phyloP scores from a whole-genome alignment of 2,888 invertebrate genomes.

The Falcaria lacertinaria region DNA sequence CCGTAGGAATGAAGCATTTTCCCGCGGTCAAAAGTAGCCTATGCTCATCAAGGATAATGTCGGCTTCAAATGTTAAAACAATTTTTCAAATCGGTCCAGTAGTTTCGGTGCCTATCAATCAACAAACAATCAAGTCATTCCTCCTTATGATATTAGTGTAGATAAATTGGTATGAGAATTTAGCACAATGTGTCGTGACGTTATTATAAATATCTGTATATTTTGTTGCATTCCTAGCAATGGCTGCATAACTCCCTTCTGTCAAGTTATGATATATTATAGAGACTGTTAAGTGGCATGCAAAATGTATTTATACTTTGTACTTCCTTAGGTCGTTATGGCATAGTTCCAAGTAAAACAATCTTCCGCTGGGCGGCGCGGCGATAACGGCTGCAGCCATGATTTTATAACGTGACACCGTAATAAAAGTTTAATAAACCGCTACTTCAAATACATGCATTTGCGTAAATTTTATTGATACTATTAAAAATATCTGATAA shows the following conservation, averaged over 20 bases:
- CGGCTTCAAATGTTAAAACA: too few species aligned
- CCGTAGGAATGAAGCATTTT: too few species aligned
- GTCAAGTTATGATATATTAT: slow-evolving; percentile 62
- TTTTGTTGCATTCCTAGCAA: not conserved
- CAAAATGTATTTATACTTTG: slow-evolving; percentile 77
- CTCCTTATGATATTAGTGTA: too few species aligned
- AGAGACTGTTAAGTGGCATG: slow-evolving; percentile 74
- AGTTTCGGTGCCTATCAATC: too few species aligned
- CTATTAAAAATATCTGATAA: not conserved
- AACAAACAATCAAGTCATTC: too few species aligned
- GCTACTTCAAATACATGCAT: slow-evolving; percentile 22
- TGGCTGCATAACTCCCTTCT: slow-evolving; percentile 41
- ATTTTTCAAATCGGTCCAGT: too few species aligned
- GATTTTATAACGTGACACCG: slow-evolving; percentile 63
- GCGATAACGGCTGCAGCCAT: slow-evolving; percentile 58
- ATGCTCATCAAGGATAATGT: too few species aligned
- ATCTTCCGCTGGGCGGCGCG: slow-evolving; percentile 62
- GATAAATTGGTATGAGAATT: too few species aligned
- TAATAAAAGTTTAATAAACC: slow-evolving; percentile 56
- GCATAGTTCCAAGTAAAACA: slow-evolving; percentile 74
- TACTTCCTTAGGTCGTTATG: slow-evolving; percentile 75
- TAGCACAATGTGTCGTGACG: too few species aligned
- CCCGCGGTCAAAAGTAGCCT: too few species aligned
- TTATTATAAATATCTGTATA: slow-evolving; percentile 11
- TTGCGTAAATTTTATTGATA: not conserved